Evolutionary conservation across 2,888 invertebrate genomes (phyloP), one percentile per base, ranked within the genome.

Genomic region (Copidosoma aretas): DNA sequence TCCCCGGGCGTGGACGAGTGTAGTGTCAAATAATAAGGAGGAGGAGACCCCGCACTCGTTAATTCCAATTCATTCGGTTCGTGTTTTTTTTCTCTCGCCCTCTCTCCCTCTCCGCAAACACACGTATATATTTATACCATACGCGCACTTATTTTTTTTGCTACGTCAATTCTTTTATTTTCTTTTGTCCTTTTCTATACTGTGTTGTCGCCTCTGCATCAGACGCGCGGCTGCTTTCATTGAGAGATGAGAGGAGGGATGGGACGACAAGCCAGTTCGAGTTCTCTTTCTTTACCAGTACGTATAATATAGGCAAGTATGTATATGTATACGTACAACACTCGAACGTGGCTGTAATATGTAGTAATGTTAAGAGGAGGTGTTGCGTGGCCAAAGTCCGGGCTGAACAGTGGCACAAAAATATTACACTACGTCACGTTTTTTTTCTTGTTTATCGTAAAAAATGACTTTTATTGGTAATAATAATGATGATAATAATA

Each of bases 1-100:
- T 79, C 80, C 78, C 78, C 78, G 77, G 79, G 76, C 76, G 78
- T 78, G 79, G 78, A 79, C 76, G 76, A 77, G 77, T 79, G 79
- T 78, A 78, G 76, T 78, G 75, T 68, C 70, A 68, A 63, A 64
- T 64, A 59, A 70, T 64, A 60, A 61, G 68, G 63, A 76, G 75
- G 75, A 72, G 74, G n/a, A 64, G 66, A 54, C 51, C 41, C 60
- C 46, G 43, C 62, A 56, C 65, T 58, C 39, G 52, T n/a, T 41
- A 60, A 22, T 60, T 71, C 62, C 60, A 65, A 61, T 64, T 66
- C 43, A 15, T 0, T 32, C 14, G 21, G 15, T 15, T 24, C 24
- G 10, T 56, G 14, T 32, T 56, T 22, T 22, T 32, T 53, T 46
- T 46, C 43, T 46, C 17, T 46, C 25, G 46, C 24, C 64, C 32